Evolutionary conservation across 1,140 invertebrate species (phyloP), one percentile per base, ranked within the genome.

Genomic region (Plectrocnemia conspersa): DNA sequence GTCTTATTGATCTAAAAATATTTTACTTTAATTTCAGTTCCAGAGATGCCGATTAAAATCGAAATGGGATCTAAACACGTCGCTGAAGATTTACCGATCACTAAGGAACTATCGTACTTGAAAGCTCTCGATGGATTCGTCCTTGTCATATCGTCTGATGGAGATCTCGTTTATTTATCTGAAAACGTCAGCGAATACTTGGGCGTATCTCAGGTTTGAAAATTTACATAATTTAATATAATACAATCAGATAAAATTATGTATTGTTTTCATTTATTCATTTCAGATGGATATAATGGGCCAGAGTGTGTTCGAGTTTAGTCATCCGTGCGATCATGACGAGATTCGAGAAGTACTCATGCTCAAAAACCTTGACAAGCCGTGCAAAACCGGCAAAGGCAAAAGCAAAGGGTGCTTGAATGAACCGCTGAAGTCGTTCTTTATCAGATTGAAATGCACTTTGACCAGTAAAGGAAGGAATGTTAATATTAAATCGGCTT

Each of bases 311-410:
- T 96, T 86, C 74, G 93, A 97, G 61, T 94, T 93, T 66, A 87
- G 84, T 45, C 93, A 98, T 73, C 92, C 91, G 6, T 95, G 93
- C 67, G 93, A 97, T 72, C 93, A 97, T 66, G 88, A 89, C 29
- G 93, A 97, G 71, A 82, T 97, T 11, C 84, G 83, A 40, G 87
- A 93, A 50, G 82, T 88, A 13, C 73, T 96, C 2, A 85, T 84
- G 54, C 66, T 77, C 1, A 75, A 75, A 45, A 64, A 64, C 13
- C 64, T 62, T 19, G 59, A 69, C 25, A 68, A 69, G 57, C 68
- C 69, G 27, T n/a, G n/a, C n/a, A n/a, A n/a, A n/a, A 68, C 57
- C 56, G 3, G 18, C 15, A 25, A 11, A 27, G 11, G 27, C 4
- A 65, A 61, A 19, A 54, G 25, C 3, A 25, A 18, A 6, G 57